Evolutionary conservation across 2,797 vertebrate genomes (phyloP), one percentile per base, ranked within the genome.

Genomic region (Cyprinodon diabolis): DNA sequence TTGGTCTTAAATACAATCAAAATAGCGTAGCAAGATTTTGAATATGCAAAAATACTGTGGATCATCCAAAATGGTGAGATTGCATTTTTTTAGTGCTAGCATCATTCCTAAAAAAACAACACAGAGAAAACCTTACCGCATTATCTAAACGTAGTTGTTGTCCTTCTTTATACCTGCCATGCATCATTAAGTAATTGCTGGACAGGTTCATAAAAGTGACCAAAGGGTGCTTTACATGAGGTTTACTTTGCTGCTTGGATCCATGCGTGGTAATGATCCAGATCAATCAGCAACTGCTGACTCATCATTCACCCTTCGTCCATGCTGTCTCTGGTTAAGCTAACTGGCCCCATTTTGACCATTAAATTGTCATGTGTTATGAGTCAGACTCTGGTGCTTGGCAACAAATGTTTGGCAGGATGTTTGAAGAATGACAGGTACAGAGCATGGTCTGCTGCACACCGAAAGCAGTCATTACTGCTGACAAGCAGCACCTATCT

Each of bases 291-390:
- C 57, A 71, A 72, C 80, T 85, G 82, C 84, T 79, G 89, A 91
- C 87, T 91, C 89, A 93, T 93, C 91, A 80, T 79, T 90, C 85
- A 79, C 74, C 80, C 83, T 82, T 76, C 84, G 84, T 77, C 81
- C 72, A 68, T 25, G 66, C 69, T 77, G 83, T 88, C 86, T 90
- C 68, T 82, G 81, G 89, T 84, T 84, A 85, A 78, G 58, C 82
- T 87, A 91, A 90, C 90, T 86, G 90, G 90, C 84, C 86, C 85
- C 86, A 82, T 93, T 65, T 91, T 81, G 87, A 94, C 91, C 89
- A 85, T 90, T 90, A 92, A 89, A 87, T 86, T 91, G 90, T 90
- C 90, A 87, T 87, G 82, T 87, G 86, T 91, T 91, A 78, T 86
- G 89, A 90, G 91, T 74, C 89, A 84, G 86, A 74, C 80, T 71